These are phyloP conservation scores for Setophaga kirtlandii DNA, from an alignment of 2,113 vertebrate species.

Conservation along the genomic window DNA sequence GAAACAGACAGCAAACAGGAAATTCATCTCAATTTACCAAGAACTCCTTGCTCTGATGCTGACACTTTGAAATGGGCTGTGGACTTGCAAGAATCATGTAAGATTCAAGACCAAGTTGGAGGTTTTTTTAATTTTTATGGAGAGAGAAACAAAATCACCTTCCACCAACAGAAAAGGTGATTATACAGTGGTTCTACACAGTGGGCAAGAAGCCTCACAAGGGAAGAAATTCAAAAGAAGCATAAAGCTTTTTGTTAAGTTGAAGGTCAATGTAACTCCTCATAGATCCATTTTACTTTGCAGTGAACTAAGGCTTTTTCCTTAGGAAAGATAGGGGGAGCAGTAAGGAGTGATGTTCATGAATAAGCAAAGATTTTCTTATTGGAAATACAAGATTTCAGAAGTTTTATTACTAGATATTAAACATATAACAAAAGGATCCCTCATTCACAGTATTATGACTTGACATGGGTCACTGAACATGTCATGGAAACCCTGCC, in stretches of 20 bases:
- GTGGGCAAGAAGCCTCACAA: background rate
- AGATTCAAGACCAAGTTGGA: background rate
- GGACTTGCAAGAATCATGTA: background rate
- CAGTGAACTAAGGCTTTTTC: background rate
- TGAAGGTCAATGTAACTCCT: background rate
- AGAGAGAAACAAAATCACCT: background rate
- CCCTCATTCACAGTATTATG: background rate
- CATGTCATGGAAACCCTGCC: background rate
- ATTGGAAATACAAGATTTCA: background rate
- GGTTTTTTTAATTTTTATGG: rapidly evolving
- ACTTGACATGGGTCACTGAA: background rate
- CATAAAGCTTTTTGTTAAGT: background rate
- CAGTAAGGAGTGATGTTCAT: background rate
- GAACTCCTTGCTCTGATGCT: background rate
- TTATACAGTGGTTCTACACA: background rate
- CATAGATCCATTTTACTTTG: background rate
- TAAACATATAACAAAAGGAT: background rate
- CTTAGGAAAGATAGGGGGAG: background rate
- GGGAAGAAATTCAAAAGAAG: background rate
- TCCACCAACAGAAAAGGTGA: background rate
- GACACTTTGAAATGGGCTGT: background rate
- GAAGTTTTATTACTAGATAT: background rate
- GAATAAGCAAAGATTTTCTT: background rate
- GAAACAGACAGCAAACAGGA: background rate
- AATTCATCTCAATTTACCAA: background rate